These are phyloP conservation scores for Pristionchus pacificus DNA, from an alignment of 1,140 invertebrate species.

Conservation along the genomic window DNA sequence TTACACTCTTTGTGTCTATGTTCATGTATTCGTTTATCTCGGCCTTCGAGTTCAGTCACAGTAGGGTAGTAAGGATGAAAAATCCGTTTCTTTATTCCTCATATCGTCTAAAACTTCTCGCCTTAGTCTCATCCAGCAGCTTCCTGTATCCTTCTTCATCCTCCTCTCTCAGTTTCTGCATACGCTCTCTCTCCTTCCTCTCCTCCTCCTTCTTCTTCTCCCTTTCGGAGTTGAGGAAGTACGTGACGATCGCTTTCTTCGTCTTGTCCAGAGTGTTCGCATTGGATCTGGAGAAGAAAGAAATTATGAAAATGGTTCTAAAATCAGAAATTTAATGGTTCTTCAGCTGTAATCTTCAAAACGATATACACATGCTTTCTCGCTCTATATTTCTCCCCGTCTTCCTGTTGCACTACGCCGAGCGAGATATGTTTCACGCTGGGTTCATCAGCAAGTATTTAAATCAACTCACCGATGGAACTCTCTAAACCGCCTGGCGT, in stretches of 20 bases:
- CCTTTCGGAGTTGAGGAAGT: slow-evolving; percentile 93
- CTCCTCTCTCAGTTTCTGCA: slow-evolving; percentile 88
- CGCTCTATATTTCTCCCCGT: no score
- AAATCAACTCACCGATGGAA: slow-evolving; percentile 50
- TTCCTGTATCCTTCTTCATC: slow-evolving; percentile 73
- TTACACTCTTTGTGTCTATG: no score
- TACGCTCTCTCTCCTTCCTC: slow-evolving; percentile 94
- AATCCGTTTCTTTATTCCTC: no score
- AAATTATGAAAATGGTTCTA: no score
- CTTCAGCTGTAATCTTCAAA: no score
- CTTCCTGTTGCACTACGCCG: no score
- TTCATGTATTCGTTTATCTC: no score
- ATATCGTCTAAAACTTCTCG: no score
- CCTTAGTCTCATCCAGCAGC: slow-evolving; percentile 97
- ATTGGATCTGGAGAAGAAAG: slow-evolving; percentile 60
- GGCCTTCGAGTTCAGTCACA: no score
- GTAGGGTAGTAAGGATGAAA: no score
- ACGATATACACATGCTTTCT: background rate
- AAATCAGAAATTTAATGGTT: no score
- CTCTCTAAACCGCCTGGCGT: slow-evolving; percentile 89
- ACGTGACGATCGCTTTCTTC: slow-evolving; percentile 90
- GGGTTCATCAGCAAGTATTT: background rate
- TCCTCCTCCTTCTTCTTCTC: slow-evolving; percentile 99
- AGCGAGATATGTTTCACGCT: background rate
- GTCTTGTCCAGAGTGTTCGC: slow-evolving; percentile 85